These are phyloP conservation scores for Alligator mississippiensis DNA, from an alignment of 2,113 vertebrate genomes.

Conservation along the genomic window DNA sequence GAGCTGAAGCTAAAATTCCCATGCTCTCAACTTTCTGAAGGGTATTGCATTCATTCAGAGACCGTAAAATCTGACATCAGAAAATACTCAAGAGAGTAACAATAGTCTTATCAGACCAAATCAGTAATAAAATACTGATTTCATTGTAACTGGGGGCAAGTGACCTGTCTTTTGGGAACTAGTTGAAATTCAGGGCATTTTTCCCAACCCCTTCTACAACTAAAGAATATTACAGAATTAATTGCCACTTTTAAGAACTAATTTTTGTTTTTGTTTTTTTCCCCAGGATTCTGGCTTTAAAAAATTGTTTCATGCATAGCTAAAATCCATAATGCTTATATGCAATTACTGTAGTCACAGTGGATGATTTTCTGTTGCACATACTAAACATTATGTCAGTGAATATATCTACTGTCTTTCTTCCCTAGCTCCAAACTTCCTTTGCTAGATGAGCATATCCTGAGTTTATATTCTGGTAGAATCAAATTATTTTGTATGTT, in stretches of 20 bases:
- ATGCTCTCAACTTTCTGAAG: neutral
- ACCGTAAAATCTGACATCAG: too few relatives aligned
- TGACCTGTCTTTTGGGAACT: neutral
- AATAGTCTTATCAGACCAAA: too few relatives aligned
- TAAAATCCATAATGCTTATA: accelerated
- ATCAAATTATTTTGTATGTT: neutral
- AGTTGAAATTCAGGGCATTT: neutral
- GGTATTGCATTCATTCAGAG: too few relatives aligned
- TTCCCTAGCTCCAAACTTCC: neutral
- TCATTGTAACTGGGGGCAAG: neutral
- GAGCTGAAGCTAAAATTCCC: neutral
- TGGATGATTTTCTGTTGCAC: accelerated
- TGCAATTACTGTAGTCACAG: neutral
- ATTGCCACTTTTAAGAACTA: neutral
- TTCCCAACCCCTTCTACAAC: too few relatives aligned
- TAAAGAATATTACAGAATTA: neutral
- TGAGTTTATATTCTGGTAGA: neutral
- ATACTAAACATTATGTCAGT: accelerated
- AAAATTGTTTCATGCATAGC: neutral
- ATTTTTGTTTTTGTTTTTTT: neutral
- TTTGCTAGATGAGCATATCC: neutral
- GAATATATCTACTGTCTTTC: neutral
- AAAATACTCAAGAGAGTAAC: neutral
- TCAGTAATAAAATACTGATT: too few relatives aligned
- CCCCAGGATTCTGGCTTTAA: neutral